Conservation (phyloP, 2,888 invertebrate genomes). For the Orchesella flavescens region DNA sequence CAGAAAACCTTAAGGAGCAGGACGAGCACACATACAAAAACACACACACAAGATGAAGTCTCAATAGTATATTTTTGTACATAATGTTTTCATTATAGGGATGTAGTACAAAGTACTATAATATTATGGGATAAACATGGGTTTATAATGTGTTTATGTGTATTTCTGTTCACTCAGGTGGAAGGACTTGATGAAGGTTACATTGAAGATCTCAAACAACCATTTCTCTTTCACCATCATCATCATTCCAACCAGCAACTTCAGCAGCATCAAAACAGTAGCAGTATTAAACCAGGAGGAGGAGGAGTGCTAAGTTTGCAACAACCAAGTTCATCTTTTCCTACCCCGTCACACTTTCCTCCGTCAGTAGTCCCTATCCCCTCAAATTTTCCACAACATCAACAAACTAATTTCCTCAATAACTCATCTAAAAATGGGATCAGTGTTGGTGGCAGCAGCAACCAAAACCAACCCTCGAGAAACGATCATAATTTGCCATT, state of each 20-base stretch:
- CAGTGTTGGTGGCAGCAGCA: neutral
- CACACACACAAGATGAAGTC: too few species aligned
- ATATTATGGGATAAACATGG: too few species aligned
- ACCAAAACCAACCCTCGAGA: neutral
- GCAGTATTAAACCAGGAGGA: constrained; percentile 44
- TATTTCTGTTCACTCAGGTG: constrained; percentile 57
- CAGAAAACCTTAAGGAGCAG: neutral
- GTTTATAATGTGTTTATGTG: constrained; percentile 20
- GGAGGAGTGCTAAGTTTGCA: constrained; percentile 9
- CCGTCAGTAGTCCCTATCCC: neutral
- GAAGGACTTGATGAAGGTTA: constrained; percentile 71
- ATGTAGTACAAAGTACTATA: too few species aligned
- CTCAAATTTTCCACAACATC: neutral
- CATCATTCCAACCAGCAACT: constrained; percentile 24
- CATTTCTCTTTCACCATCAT: constrained; percentile 53
- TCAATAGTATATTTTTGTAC: too few species aligned
- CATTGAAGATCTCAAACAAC: constrained; percentile 71
- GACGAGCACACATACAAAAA: neutral
- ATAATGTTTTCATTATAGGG: too few species aligned
- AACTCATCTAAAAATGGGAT: neutral
- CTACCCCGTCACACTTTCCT: constrained; percentile 20
- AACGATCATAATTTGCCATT: constrained; percentile 2
- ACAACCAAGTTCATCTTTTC: constrained; percentile 14
- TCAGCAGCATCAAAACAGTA: constrained; percentile 24
- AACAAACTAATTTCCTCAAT: neutral